Conservation (phyloP, 2,113 vertebrate genomes). For the Hydropotes inermis region DNA sequence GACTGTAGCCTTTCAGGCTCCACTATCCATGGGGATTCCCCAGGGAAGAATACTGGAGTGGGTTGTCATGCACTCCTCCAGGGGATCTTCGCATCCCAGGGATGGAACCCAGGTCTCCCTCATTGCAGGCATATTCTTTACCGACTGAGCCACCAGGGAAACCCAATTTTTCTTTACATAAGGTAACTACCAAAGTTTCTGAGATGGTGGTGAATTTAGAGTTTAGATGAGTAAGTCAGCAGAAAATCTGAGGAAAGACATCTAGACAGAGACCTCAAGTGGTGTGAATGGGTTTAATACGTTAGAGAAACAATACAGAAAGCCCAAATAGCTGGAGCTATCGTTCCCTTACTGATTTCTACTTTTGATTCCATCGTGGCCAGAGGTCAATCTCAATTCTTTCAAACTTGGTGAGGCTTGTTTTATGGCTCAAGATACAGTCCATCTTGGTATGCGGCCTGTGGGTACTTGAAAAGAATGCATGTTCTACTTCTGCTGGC, state of each 20-base stretch:
- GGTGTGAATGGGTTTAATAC: background rate
- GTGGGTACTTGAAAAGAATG: background rate
- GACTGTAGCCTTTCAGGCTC: background rate
- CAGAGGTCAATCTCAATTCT: background rate
- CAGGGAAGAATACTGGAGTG: background rate
- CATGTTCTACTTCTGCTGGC: background rate
- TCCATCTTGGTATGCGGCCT: background rate
- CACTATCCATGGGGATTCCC: background rate
- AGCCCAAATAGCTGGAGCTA: background rate
- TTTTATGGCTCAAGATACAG: background rate
- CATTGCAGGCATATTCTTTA: background rate
- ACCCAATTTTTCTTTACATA: background rate
- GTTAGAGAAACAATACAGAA: background rate
- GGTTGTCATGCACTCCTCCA: background rate
- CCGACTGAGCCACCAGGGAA: background rate
- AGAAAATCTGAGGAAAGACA: background rate
- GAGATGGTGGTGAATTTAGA: background rate
- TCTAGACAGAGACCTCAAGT: background rate
- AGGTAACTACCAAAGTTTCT: background rate
- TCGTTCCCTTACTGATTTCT: background rate
- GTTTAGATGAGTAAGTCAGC: background rate
- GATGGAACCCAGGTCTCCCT: background rate
- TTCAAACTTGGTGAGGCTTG: background rate
- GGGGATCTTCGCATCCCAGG: background rate
- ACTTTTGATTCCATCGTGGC: background rate